phyloP scores from a whole-genome alignment of 2,113 vertebrate genomes.

The Salminus brasiliensis region DNA sequence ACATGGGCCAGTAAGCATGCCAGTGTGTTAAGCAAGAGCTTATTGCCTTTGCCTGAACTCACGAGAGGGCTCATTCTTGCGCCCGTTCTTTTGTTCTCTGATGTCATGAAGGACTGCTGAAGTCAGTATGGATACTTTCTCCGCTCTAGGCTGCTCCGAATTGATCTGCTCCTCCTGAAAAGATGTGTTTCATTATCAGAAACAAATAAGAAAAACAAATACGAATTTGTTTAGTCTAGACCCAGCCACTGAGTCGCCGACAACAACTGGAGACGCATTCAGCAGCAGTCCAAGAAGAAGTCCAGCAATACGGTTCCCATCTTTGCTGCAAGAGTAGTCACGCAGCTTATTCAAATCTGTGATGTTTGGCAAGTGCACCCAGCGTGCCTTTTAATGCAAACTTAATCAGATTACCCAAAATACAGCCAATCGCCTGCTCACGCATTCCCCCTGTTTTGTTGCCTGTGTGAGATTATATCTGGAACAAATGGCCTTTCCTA shows the following conservation, averaged over 20 bases:
- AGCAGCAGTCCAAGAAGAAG: neutral
- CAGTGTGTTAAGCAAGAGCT: slow-evolving; percentile 44
- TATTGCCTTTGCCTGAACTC: slow-evolving; percentile 42
- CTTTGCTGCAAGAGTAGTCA: neutral
- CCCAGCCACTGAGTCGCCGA: neutral
- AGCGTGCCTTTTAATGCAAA: neutral
- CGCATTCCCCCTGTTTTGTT: neutral
- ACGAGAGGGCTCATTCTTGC: slow-evolving; percentile 24
- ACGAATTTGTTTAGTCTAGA: neutral
- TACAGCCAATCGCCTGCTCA: neutral
- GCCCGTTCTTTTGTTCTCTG: slow-evolving; percentile 8
- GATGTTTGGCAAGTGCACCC: neutral
- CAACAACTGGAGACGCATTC: neutral
- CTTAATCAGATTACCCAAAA: neutral
- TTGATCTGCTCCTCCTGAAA: slow-evolving; percentile 10
- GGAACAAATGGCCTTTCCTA: neutral
- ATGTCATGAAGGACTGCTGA: slow-evolving; percentile 26
- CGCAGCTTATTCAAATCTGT: neutral
- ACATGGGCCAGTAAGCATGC: slow-evolving; percentile 48
- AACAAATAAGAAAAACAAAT: neutral
- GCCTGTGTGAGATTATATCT: neutral
- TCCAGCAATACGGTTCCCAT: neutral
- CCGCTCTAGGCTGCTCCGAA: neutral
- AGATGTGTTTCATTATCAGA: neutral
- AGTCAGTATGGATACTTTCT: neutral